phyloP scores from a whole-genome alignment of 2,113 vertebrate species.

The Corythaixoides concolor region DNA sequence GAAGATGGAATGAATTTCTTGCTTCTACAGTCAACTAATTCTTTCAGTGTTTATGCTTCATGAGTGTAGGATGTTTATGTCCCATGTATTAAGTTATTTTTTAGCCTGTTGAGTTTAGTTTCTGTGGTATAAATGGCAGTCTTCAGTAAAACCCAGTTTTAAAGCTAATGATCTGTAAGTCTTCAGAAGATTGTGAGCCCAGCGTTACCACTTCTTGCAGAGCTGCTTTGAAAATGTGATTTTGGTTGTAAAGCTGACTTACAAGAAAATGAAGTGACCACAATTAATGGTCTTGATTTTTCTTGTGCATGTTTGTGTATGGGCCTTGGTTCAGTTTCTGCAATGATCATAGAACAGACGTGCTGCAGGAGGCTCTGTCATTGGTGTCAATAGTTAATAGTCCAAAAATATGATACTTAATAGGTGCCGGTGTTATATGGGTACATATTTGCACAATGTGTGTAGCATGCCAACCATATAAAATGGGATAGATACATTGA shows the following conservation, averaged over 20 bases:
- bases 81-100: background rate
- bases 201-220: background rate
- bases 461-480: fast-evolving
- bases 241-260: background rate
- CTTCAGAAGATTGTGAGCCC: background rate
- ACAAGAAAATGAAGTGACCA: background rate
- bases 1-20: background rate
- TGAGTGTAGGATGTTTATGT: background rate
- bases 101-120: background rate
- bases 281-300: background rate
- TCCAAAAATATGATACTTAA: background rate
- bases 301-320: background rate
- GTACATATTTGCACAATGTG: fast-evolving
- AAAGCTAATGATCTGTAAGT: background rate
- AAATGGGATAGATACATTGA: background rate
- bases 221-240: background rate
- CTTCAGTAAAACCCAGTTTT: background rate
- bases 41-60: background rate
- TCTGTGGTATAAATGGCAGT: background rate
- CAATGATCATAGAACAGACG: background rate
- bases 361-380: background rate
- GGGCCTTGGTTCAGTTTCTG: background rate
- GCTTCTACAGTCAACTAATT: background rate
- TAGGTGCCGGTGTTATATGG: background rate
- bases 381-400: background rate